Evolutionary conservation across 2,113 vertebrate species (phyloP).

Genomic region (Laterallus jamaicensis): DNA sequence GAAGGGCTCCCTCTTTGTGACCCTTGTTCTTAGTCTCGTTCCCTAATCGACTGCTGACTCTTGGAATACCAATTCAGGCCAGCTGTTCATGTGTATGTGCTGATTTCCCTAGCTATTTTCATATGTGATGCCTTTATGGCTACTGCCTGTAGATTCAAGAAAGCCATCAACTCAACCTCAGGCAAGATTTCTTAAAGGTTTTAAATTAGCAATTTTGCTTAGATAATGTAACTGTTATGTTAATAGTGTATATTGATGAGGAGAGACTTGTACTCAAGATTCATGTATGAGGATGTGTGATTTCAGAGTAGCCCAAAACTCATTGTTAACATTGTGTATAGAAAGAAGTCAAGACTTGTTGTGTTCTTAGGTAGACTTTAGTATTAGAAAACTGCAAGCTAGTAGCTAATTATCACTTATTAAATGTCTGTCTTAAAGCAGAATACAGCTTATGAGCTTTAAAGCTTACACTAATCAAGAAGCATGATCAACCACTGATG

Average conservation of each 20-base stretch:
- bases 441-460: slow-evolving; percentile 62
- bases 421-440: slow-evolving; percentile 24
- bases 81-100: neutral
- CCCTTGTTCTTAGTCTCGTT: neutral
- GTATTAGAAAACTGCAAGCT: neutral
- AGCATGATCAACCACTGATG: slow-evolving; percentile 36
- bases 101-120: neutral
- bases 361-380: neutral
- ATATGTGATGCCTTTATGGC: neutral
- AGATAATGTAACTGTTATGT: neutral
- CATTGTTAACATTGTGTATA: neutral
- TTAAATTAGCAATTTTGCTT: neutral
- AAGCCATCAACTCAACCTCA: neutral
- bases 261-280: neutral
- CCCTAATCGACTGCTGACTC: neutral
- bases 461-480: slow-evolving; percentile 64
- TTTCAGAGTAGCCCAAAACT: neutral
- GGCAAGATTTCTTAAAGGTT: neutral
- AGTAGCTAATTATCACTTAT: slow-evolving; percentile 38
- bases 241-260: neutral
- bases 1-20: neutral
- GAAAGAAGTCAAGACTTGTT: neutral
- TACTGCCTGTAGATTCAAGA: neutral
- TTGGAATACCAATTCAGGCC: neutral
- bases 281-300: neutral